These are phyloP conservation scores for Rhodeus uyekii DNA, from an alignment of 2,797 vertebrate genomes.

Conservation along the genomic window DNA sequence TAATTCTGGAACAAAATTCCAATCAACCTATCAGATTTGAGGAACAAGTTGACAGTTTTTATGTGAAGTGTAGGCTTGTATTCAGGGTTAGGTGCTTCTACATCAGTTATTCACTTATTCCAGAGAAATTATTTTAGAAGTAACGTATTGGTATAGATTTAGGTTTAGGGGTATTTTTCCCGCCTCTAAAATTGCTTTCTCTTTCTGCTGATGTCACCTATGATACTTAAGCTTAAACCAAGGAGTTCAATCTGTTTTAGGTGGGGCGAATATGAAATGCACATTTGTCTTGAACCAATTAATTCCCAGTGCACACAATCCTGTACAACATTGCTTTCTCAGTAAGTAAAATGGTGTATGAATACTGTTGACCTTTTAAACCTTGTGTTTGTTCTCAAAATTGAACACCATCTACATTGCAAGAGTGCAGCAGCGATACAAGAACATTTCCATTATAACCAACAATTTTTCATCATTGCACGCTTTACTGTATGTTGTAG, in stretches of 20 bases:
- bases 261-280: not conserved
- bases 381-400: not conserved
- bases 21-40: no score
- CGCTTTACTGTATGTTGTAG: not conserved
- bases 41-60: no score
- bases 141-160: no score
- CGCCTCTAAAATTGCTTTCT: no score
- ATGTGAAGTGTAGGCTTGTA: no score
- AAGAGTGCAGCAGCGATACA: not conserved
- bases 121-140: no score
- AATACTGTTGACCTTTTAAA: conserved; percentile 1
- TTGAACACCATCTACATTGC: not conserved
- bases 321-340: not conserved
- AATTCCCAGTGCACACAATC: not conserved
- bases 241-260: not conserved
- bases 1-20: no score
- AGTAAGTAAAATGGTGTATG: not conserved
- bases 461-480: not conserved
- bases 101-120: no score
- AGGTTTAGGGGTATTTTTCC: no score
- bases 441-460: not conserved
- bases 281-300: not conserved
- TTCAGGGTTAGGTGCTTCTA: no score
- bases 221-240: not conserved
- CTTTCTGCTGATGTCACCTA: not conserved